Conservation (phyloP, 2,797 vertebrate species). For the Neosilurus hyrtlii region DNA sequence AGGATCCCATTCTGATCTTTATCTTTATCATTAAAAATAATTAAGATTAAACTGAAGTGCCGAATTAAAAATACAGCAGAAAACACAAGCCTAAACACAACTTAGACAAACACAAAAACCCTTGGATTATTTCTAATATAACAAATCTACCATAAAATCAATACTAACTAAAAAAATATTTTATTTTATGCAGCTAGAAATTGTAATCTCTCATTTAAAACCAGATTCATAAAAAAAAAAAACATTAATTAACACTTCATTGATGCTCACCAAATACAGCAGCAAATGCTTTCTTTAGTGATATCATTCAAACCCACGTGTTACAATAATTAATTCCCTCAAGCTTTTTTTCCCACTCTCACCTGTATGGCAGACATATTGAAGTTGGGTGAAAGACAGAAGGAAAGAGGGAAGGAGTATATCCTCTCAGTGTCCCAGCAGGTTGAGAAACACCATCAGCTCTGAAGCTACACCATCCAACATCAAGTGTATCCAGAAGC, state of each 20-base stretch:
- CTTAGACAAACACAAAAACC: too few relatives aligned
- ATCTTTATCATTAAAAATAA: not conserved
- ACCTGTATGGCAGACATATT: slow-evolving; percentile 42
- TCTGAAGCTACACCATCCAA: slow-evolving; percentile 50
- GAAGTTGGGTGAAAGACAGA: slow-evolving; percentile 60
- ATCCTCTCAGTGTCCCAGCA: slow-evolving; percentile 67
- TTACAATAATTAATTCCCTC: not conserved
- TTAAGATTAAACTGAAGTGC: not conserved
- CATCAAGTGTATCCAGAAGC: slow-evolving; percentile 33
- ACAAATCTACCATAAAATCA: too few relatives aligned
- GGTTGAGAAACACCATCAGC: slow-evolving; percentile 71
- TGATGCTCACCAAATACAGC: not conserved
- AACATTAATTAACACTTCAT: not conserved
- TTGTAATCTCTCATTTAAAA: not conserved
- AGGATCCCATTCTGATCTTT: not conserved
- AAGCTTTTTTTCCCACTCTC: not conserved
- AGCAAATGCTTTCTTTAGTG: not conserved
- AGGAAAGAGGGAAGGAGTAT: slow-evolving; percentile 59
- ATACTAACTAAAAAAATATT: too few relatives aligned
- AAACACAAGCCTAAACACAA: not conserved
- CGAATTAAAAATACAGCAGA: not conserved
- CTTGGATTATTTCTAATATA: too few relatives aligned
- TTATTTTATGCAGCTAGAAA: not conserved
- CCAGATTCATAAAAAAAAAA: not conserved
- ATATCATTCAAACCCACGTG: not conserved